Evolutionary conservation across 2,888 invertebrate species (phyloP).

Genomic region (Copidosoma aretas): DNA sequence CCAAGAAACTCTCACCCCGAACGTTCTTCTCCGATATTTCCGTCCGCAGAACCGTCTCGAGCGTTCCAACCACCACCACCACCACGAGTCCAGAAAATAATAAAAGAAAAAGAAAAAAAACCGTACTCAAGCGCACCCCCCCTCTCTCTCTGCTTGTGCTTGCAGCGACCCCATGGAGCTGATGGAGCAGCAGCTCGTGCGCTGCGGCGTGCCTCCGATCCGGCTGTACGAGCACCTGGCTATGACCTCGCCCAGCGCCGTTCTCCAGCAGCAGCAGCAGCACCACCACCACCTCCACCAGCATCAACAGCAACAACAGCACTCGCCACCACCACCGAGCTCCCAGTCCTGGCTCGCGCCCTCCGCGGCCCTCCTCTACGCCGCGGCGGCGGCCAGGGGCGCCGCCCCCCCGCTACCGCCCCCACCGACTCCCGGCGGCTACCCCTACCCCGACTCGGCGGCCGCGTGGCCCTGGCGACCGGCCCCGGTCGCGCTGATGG

Average conservation of each 20-base stretch:
- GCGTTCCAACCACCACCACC: background rate
- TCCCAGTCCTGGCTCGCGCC: slow-evolving; percentile 54
- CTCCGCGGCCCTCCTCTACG: slow-evolving; percentile 56
- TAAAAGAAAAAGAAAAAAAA: background rate
- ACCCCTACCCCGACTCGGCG: slow-evolving; percentile 52
- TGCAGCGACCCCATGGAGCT: slow-evolving; percentile 60
- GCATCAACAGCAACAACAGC: slow-evolving; percentile 46
- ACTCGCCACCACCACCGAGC: slow-evolving; percentile 38
- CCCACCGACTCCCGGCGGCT: slow-evolving; percentile 46
- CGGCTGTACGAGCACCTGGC: slow-evolving; percentile 59
- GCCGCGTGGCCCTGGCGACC: slow-evolving; percentile 60
- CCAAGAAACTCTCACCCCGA: too few relatives aligned
- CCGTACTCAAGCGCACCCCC: background rate
- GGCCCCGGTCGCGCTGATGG: slow-evolving; percentile 54
- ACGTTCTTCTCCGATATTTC: too few relatives aligned
- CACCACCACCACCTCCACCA: slow-evolving; percentile 46
- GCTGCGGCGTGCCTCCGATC: slow-evolving; percentile 59
- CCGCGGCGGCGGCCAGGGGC: slow-evolving; percentile 37
- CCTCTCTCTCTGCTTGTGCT: slow-evolving; percentile 29
- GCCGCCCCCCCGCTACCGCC: slow-evolving; percentile 11
- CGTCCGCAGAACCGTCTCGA: too few relatives aligned
- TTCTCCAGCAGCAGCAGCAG: slow-evolving; percentile 43
- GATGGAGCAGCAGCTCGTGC: slow-evolving; percentile 60
- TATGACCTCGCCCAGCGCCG: slow-evolving; percentile 46
- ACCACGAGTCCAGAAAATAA: background rate